Evolutionary conservation across 2,797 vertebrate species (phyloP), one percentile per base, ranked within the genome.

Genomic region (Ptychadena robeensis): DNA sequence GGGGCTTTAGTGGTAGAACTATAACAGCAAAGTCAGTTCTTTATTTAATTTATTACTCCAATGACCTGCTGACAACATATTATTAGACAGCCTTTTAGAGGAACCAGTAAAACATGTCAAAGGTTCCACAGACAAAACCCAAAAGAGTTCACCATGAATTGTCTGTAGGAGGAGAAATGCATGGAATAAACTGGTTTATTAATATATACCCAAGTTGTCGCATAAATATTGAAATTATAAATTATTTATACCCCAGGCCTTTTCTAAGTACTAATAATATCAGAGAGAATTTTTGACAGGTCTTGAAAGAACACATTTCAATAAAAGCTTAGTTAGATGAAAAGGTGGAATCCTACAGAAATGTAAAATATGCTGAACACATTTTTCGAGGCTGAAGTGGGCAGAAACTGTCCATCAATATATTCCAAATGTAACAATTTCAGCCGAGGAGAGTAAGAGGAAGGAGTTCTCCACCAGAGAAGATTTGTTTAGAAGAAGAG

Each of bases 151-250:
- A 59, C 67, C 40, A 70, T 11, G 28, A 22, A 64, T 10, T 38
- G 35, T 22, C 79, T 28, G 27, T 25, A 48, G 48, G 12, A 44
- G 35, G 48, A 40, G 7, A 38, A 18, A 53, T 32, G 14, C 9
- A 34, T 14, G 6, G 27, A 75, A 22, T 67, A 68, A 37, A 82
- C 22, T 15, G 25, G 32, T 12, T 35, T 30, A 74, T 74, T 68
- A 74, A 74, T 82, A 68, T 32, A 61, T 30, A 74, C 38, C 44
- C 0, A 57, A 27, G 27, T 63, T 57, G 63, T 40, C 80, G 40
- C 27, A 22, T 14, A 74, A 38, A 67, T 30, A 34, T 59, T n/a
- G 18, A 28, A 22, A 30, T 53, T 14, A 74, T 38, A 12, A 28
- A 32, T 81, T 59, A 81, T 74, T 73, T 14, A 72, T 2, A 25